Evolutionary conservation across 2,888 invertebrate genomes (phyloP), one percentile per base, ranked within the genome.

Genomic region (Drosophila kambysellisi): DNA sequence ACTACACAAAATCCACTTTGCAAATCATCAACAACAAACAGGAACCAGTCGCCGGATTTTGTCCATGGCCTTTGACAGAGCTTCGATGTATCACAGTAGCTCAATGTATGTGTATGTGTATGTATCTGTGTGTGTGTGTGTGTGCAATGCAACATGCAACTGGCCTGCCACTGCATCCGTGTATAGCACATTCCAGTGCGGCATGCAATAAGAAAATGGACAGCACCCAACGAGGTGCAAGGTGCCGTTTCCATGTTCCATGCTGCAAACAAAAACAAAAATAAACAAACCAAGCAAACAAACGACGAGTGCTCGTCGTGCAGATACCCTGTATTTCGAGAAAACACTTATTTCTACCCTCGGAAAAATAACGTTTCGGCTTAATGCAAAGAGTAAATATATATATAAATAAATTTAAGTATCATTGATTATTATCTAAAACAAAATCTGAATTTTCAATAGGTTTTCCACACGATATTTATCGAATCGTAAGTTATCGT

Each of bases 1-100:
- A 84, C 89, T 85, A 89, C 84, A 85, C 84, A 87, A 89, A 85
- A 89, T 89, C 77, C 84, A 85, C 89, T 85, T 89, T 87, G 82
- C 84, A 85, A 85, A 89, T 89, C 89, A 87, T 81, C 88, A 83
- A 57, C 81, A 81, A 53, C 74, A 66, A 79, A 66, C 80, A 81
- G 74, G 78, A 81, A 70, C 69, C 58, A 69, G 65, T 68, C 64
- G 58, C 70, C 59, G 80, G 72, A 76, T 80, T 76, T 68, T 63
- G 71, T 65, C 72, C 80, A 64, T 74, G 76, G 76, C 71, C 76
- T 80, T 67, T 67, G 74, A 73, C 67, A 61, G 70, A 70, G 60
- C 37, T 30, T 37, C 70, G 63, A 76, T 68, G 46, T 15, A 46
- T 46, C 46, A 15, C 46, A 46, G 46, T 25, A 46, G 46, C 1